Evolutionary conservation across 2,888 invertebrate species (phyloP), one percentile per base, ranked within the genome.

Genomic region (Catocala fraxini): DNA sequence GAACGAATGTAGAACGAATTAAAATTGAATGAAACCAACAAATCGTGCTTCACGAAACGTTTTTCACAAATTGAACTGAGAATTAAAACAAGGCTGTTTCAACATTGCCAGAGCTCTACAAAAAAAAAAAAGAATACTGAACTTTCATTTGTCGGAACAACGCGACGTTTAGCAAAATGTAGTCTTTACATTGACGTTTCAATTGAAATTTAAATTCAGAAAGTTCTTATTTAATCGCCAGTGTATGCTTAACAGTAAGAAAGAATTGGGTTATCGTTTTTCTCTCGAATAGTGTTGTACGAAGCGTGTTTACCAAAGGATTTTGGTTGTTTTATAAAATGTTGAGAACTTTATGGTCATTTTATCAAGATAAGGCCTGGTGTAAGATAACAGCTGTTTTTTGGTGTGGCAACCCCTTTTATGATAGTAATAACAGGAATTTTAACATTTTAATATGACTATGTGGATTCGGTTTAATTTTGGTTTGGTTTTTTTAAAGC

Each of bases 341-440:
- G 55, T 47, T 68, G 65, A 68, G 67, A 58, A 53, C 74, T 82
- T 81, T 80, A 81, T 68, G 70, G 72, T 69, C 63, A 65, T 73
- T 75, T 68, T 63, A 79, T 81, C 81, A 71, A 79, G 83, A 83
- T 83, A 82, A 81, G 33, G 46, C 45, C 15, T 63, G 56, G 63
- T 71, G 47, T 0, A 41, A 75, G 80, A 80, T 79, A 79, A 76
- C 13, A 39, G 43, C 11, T 5, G 34, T 54, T 58, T 72, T 59
- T 70, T 64, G 46, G 48, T 52, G 56, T 59, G 62, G 52, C 51
- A 56, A 51, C 54, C 42, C 11, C 7, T 61, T 25, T 68, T 70
- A 59, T 45, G 59, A 53, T 48, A 39, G 34, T 55, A 34, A 4
- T 62, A 67, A 68, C 48, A 54, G 11, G 75, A 75, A 70, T 55